Conservation (phyloP, 2,888 invertebrate species). For the Lycia hirtaria region DNA sequence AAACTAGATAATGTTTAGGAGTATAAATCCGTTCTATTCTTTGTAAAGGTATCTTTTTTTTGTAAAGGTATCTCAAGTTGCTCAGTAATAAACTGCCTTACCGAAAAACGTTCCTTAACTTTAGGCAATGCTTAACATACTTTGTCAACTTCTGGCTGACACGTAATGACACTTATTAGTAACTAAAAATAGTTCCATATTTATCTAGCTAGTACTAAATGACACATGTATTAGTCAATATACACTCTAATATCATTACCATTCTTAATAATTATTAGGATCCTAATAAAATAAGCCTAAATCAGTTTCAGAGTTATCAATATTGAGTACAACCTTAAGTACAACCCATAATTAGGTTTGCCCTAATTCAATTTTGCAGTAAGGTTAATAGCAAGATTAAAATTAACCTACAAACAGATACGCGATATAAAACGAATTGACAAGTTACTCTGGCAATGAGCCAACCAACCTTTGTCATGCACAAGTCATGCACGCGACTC, state of each 20-base stretch:
- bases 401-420: constrained; percentile 26
- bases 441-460: constrained; percentile 36
- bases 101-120: too few species aligned
- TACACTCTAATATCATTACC: constrained; percentile 1
- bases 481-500: constrained; percentile 34
- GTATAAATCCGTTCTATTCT: too few species aligned
- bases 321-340: too few species aligned
- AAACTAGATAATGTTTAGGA: too few species aligned
- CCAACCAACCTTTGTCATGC: constrained; percentile 39
- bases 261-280: background rate
- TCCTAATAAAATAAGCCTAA: background rate
- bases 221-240: constrained; percentile 8
- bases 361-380: background rate
- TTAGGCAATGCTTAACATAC: too few species aligned
- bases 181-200: too few species aligned
- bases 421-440: constrained; percentile 28
- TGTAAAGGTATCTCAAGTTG: too few species aligned
- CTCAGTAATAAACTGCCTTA: too few species aligned
- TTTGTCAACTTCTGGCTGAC: too few species aligned
- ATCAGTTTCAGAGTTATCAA: too few species aligned
- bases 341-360: background rate
- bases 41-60: too few species aligned
- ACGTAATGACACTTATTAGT: background rate
- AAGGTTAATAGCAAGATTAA: constrained; percentile 22
- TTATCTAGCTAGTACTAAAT: too few species aligned